These are phyloP conservation scores for Misgurnus anguillicaudatus DNA, from an alignment of 2,113 vertebrate species.

Conservation along the genomic window DNA sequence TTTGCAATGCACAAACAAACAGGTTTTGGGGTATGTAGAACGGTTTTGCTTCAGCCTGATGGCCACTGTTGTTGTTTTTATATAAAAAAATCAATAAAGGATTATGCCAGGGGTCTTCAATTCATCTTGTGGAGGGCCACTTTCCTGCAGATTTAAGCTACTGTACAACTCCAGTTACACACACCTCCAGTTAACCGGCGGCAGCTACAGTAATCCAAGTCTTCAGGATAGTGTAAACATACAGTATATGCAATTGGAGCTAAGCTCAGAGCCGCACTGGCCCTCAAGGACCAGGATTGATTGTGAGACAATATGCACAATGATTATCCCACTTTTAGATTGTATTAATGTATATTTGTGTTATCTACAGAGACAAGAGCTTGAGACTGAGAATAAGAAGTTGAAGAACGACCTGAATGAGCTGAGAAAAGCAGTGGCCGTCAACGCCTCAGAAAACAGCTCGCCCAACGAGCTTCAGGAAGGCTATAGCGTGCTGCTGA, in stretches of 20 bases:
- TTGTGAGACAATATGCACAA: background rate
- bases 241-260: too few relatives aligned
- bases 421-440: conserved; percentile 78
- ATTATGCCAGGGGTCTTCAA: too few relatives aligned
- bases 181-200: too few relatives aligned
- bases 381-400: conserved; percentile 94
- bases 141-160: too few relatives aligned
- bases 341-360: background rate
- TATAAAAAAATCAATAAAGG: background rate
- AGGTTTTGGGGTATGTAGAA: background rate
- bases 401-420: conserved; percentile 94
- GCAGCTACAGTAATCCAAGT: too few relatives aligned
- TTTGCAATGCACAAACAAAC: background rate
- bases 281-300: too few relatives aligned
- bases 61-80: background rate
- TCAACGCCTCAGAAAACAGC: conserved; percentile 67
- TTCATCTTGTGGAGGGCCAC: too few relatives aligned
- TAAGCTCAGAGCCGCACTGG: too few relatives aligned
- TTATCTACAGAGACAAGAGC: conserved; percentile 85
- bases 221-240: too few relatives aligned
- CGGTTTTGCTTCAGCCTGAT: background rate
- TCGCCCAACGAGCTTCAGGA: conserved; percentile 72
- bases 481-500: conserved; percentile 82
- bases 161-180: too few relatives aligned
- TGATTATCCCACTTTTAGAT: background rate